Conservation (phyloP, 2,113 vertebrate genomes). For the Megaceryle maxima region DNA sequence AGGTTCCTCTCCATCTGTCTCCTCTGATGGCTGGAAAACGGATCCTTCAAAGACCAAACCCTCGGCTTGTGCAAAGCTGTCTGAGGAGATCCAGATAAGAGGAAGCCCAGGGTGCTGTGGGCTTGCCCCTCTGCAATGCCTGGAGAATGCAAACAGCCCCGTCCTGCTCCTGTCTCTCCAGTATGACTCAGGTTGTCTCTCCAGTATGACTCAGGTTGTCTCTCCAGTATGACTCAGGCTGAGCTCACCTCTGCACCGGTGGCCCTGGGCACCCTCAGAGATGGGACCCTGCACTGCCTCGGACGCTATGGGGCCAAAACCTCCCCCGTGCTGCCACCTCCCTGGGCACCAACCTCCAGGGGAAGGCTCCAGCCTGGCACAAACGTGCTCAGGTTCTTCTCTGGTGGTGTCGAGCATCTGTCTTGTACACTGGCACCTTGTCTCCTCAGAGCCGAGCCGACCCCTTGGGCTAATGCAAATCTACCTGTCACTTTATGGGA, state of each 20-base stretch:
- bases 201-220: neutral
- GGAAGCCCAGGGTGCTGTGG: neutral
- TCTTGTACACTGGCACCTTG: neutral
- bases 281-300: neutral
- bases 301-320: neutral
- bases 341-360: neutral
- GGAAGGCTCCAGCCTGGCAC: neutral
- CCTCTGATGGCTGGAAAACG: neutral
- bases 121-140: neutral
- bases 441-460: neutral
- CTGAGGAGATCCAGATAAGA: accelerated
- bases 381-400: neutral
- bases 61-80: neutral
- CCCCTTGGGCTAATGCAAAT: slow-evolving; percentile 64
- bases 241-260: neutral
- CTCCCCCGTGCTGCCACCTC: neutral
- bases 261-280: neutral
- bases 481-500: slow-evolving; percentile 72
- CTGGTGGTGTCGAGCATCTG: neutral
- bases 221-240: neutral
- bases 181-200: neutral
- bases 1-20: neutral
- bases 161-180: neutral
- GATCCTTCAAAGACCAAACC: neutral
- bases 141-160: neutral